Evolutionary conservation across 2,888 invertebrate species (phyloP), one percentile per base, ranked within the genome.

Genomic region (Ochropleura plecta): DNA sequence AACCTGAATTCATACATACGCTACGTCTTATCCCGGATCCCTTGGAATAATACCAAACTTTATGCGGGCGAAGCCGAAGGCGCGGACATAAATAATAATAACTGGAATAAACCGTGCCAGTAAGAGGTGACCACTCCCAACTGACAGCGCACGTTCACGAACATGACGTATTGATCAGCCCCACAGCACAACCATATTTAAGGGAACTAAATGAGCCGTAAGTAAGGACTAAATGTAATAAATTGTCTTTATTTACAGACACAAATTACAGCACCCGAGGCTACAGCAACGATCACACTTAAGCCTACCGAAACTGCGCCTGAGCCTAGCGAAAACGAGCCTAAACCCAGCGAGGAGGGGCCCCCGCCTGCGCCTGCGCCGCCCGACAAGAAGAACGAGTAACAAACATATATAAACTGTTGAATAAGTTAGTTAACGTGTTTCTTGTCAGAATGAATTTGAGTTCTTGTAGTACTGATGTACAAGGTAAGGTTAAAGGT

Each of bases 321-420:
- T 8, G 40, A 51, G 16, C 14, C n/a, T 0, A 65, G 89, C 66
- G 57, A 66, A 40, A 40, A 40, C 0, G n/a, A 1, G 48, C 48
- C 59, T 18, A 16, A 89, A 63, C 20, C 51, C 20, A 88, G 89
- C 62, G 44, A 46, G 30, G 44, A 46, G 30, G 49, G 74, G 40
- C 91, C 91, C 0, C 83, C 90, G 53, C 91, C 92, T 14, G 86
- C 93, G 77, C 91, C 92, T 3, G 85, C 93, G 81, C 92, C 92
- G 66, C 92, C 93, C 7, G 92, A 91, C 87, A 82, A 86, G 53
- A 78, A 77, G n/a, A 44, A 48, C 40, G 55, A 81, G 42, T 69
- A 83, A 81, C 67, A 46, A 49, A 59, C 53, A 69, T 9, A 62
- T 18, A 57, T 40, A 48, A 48, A 57, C 46, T 62, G 48, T 69